Percentiles rank a stretch among this genome's conserved stretches.
These are phyloP conservation scores for Mastomys natalensis DNA, from an alignment of 2,113 vertebrate genomes.

Conservation along the genomic window DNA sequence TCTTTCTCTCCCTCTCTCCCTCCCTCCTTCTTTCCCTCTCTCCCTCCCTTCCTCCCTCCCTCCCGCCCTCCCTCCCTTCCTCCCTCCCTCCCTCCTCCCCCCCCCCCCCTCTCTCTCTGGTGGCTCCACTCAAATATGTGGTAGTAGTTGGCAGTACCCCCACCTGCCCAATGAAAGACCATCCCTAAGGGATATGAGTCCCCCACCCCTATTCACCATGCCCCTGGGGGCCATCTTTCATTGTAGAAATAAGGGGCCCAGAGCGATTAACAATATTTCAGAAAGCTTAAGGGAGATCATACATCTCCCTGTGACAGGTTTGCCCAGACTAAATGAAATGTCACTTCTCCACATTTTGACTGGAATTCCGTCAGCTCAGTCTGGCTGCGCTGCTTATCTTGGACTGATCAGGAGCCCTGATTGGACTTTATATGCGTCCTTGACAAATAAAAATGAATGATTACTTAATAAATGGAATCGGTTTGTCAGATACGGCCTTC, in stretches of 20 bases:
- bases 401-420: conserved; percentile 74
- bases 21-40: no score
- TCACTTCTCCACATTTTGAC: conserved; percentile 75
- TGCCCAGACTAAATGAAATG: conserved; percentile 81
- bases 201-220: not conserved
- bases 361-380: conserved; percentile 74
- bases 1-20: no score
- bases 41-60: no score
- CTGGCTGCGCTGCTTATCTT: conserved; percentile 78
- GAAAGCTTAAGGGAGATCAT: conserved; percentile 76
- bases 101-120: not conserved
- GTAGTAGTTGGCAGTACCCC: not conserved
- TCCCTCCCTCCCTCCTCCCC: no score
- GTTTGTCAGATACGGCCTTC: conserved; percentile 60
- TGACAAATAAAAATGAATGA: conserved; percentile 82
- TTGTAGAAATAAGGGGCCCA: conserved; percentile 58
- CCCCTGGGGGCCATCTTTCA: conserved; percentile 59
- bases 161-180: not conserved
- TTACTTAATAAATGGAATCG: conserved; percentile 78
- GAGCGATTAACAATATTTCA: conserved; percentile 77
- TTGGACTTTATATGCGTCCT: conserved; percentile 63
- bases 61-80: no score
- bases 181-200: not conserved
- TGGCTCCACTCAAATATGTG: not conserved
- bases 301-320: conserved; percentile 77